These are phyloP conservation scores for Hiodon alosoides DNA, from an alignment of 2,113 vertebrate species.

Conservation along the genomic window DNA sequence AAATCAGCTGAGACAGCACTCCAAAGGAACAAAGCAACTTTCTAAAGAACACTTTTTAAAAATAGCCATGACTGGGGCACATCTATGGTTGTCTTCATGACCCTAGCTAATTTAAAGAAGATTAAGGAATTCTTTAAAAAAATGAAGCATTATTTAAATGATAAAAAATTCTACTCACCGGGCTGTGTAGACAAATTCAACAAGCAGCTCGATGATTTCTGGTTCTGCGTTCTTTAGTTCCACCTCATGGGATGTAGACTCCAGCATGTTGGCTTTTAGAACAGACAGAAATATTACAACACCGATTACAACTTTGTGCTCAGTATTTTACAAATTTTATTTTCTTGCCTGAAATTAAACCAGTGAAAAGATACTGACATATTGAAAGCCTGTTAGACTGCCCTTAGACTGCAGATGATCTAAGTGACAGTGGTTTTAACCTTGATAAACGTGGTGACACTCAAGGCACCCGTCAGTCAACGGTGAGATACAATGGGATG, in stretches of 20 bases:
- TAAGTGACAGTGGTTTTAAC: background rate
- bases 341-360: no score
- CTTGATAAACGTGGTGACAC: background rate
- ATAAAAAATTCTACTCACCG: constrained; percentile 60
- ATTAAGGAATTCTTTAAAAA: background rate
- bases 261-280: constrained; percentile 88
- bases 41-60: no score
- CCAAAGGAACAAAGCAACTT: no score
- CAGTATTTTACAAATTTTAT: background rate
- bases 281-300: background rate
- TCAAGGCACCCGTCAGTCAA: background rate
- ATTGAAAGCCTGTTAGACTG: no score
- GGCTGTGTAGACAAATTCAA: constrained; percentile 95
- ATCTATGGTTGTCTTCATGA: no score
- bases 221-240: constrained; percentile 92
- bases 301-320: background rate
- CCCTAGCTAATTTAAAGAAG: no score
- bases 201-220: constrained; percentile 89
- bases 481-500: background rate
- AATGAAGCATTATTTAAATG: background rate
- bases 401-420: background rate
- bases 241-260: constrained; percentile 92
- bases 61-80: no score
- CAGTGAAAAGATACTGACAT: no score
- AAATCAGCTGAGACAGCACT: background rate